Percentiles rank a stretch among this genome's conserved stretches.
Evolutionary conservation across 1,140 invertebrate species (phyloP).

Genomic region (Aphis craccivora): DNA sequence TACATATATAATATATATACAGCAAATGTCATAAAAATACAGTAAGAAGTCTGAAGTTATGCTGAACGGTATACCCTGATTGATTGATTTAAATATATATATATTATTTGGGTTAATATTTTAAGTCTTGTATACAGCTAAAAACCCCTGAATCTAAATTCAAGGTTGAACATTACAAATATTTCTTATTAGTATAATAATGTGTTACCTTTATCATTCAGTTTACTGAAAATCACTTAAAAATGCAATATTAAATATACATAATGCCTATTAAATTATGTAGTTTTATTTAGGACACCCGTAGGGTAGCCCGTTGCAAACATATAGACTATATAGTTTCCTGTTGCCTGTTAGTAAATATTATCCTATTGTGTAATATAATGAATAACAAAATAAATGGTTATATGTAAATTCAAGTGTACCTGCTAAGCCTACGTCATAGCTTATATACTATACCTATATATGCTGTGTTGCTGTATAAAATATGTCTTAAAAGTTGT

Average conservation of each 20-base stretch:
- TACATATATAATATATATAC: background rate
- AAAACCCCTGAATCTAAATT: background rate
- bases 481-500: background rate
- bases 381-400: background rate
- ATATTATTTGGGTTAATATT: background rate
- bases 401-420: background rate
- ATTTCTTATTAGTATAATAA: background rate
- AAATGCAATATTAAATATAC: background rate
- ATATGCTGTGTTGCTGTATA: background rate
- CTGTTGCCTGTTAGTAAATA: background rate
- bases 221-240: background rate
- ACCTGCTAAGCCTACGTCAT: background rate
- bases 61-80: background rate
- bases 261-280: background rate
- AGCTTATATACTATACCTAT: no score
- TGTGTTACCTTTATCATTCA: background rate
- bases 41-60: background rate
- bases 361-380: background rate
- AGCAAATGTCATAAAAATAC: background rate
- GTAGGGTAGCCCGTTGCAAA: background rate
- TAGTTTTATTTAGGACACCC: slow-evolving; percentile 9
- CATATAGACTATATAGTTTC: background rate
- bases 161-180: background rate
- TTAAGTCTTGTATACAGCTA: background rate
- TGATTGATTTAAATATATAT: background rate